Percentiles rank a stretch among this genome's conserved stretches.
Conservation (phyloP, 2,888 invertebrate genomes). For the Scrobipalpa costella region DNA sequence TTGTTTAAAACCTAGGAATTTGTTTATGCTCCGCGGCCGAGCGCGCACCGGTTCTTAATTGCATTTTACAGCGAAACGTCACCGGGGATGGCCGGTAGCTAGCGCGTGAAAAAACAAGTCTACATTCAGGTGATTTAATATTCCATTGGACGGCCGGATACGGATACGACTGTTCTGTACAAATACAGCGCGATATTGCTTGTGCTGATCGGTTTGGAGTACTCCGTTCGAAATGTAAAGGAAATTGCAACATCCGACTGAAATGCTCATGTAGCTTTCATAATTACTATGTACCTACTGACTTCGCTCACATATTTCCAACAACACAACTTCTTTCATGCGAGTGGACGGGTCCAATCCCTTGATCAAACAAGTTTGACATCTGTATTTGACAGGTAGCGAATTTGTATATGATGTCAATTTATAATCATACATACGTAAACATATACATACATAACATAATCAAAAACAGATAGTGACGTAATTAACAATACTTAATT, state of each 20-base stretch:
- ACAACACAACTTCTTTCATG: no score
- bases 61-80: conserved; percentile 6
- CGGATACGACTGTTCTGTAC: neutral
- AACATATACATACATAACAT: no score
- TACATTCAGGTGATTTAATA: conserved; percentile 7
- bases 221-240: neutral
- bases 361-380: no score
- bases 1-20: conserved; percentile 31
- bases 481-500: no score
- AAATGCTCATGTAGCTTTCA: neutral
- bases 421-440: no score
- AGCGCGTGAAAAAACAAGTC: conserved; percentile 5
- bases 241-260: neutral
- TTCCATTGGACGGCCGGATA: conserved; percentile 4
- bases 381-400: no score
- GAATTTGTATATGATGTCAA: no score
- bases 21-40: conserved; percentile 28
- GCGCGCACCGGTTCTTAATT: neutral
- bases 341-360: no score
- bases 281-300: no score
- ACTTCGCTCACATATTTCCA: no score
- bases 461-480: no score
- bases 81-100: neutral
- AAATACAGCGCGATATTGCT: conserved; percentile 5
- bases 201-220: neutral